These are phyloP conservation scores for Sandelia bainsii DNA, from an alignment of 2,797 vertebrate species.

Conservation along the genomic window DNA sequence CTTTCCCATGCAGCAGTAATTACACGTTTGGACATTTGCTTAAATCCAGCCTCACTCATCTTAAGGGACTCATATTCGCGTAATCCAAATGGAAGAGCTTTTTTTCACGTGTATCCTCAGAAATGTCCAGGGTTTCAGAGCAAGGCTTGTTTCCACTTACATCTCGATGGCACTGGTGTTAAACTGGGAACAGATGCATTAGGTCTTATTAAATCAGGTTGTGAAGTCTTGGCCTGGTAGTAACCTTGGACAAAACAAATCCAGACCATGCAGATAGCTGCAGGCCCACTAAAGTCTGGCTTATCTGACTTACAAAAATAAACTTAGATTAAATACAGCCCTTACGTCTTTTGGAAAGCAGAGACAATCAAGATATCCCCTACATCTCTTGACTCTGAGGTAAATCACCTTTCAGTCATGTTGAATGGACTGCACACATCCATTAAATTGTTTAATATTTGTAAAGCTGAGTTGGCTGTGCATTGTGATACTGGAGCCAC, in stretches of 20 bases:
- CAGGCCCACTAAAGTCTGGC: constrained; percentile 49
- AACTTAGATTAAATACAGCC: constrained; percentile 50
- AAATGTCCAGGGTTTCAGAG: constrained; percentile 35
- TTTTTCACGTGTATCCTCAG: constrained; percentile 9
- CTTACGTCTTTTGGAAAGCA: constrained; percentile 40
- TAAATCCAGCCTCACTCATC: constrained; percentile 16
- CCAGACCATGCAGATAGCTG: constrained; percentile 50
- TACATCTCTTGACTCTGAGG: constrained; percentile 33
- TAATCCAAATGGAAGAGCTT: constrained; percentile 1
- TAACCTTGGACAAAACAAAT: constrained; percentile 67
- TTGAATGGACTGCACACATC: constrained; percentile 30
- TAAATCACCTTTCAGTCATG: constrained; percentile 33
- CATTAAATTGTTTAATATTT: constrained; percentile 24
- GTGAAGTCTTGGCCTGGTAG: constrained; percentile 59
- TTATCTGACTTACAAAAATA: constrained; percentile 59
- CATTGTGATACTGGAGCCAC: neutral
- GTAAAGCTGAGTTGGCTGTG: constrained; percentile 16
- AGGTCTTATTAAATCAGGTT: constrained; percentile 73
- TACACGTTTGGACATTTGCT: constrained; percentile 45
- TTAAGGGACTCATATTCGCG: constrained; percentile 24
- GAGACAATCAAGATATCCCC: constrained; percentile 31
- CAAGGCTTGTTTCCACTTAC: constrained; percentile 49
- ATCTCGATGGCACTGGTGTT: constrained; percentile 58
- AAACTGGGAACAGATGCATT: constrained; percentile 72
- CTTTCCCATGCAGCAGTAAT: constrained; percentile 47